Evolutionary conservation across 2,113 vertebrate species (phyloP), one percentile per base, ranked within the genome.

Genomic region (Gila orcuttii): DNA sequence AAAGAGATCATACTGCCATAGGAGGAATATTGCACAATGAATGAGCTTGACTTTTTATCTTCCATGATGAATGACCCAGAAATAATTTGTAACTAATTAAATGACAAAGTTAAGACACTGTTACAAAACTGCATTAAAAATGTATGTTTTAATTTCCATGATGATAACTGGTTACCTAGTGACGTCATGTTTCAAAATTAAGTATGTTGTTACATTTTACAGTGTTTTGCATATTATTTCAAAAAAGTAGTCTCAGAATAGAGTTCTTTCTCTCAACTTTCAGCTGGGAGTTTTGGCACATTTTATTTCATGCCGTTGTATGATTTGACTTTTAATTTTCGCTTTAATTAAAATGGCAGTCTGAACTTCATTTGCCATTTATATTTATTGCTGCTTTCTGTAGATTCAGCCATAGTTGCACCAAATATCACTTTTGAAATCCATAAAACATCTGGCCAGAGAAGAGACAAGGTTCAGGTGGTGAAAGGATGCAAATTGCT

Each of bases 381-480:
- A 1, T 73, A 12, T 73, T 23, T 45, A n/a, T 73, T 42, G 42
- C 6, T 74, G 13, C 15, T 28, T 74, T 74, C 42, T 79, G 55
- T 45, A 25, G 59, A 15, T 79, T 62, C 55, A 60, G 28, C 17
- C 28, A 45, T 42, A 28, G 13, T 25, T 45, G 9, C 60, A 45
- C 39, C 59, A 45, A 19, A 80, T 42, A n/a, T 42, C 57, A 23
- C 21, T 33, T 77, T 21, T 62, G 6, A n/a, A 62, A 59, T 79
- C 11, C 12, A 47, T 10, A 15, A 21, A 68, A 33, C 79, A 82
- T 25, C 42, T 82, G 79, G 57, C 59, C 39, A 80, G 36, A 80
- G 12, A 64, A 28, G 78, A 64, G 12, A 39, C 77, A 3, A 36
- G 59, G 79, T 82, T 82, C 79, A 68, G 62, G 42, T 80, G 79